phyloP scores from a whole-genome alignment of 2,888 invertebrate genomes.

The Netelia fuscicornis region DNA sequence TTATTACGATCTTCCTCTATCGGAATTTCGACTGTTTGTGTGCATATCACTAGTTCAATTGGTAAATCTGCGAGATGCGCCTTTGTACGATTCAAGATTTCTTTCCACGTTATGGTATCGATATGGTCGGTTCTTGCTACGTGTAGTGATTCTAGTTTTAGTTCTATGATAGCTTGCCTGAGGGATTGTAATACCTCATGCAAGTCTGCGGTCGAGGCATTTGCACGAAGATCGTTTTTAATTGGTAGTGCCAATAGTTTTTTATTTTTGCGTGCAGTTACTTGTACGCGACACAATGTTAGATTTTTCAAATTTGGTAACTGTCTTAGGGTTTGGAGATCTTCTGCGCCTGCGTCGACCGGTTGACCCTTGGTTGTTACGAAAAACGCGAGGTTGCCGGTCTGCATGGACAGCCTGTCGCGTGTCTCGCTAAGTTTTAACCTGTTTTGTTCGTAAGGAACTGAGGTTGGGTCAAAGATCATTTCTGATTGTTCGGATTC shows the following conservation, averaged over 20 bases:
- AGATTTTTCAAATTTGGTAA: neutral
- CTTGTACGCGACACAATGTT: neutral
- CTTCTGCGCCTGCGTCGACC: slow-evolving; percentile 10
- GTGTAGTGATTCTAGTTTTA: neutral
- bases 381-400: slow-evolving; percentile 13
- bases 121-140: slow-evolving; percentile 22
- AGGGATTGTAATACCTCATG: neutral
- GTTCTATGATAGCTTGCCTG: neutral
- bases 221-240: neutral
- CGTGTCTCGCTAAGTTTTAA: neutral
- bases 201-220: neutral
- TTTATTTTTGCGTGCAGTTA: neutral
- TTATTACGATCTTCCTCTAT: neutral
- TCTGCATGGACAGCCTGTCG: slow-evolving; percentile 33
- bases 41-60: neutral
- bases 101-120: slow-evolving; percentile 8
- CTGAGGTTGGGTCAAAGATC: too few relatives aligned
- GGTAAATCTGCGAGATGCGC: neutral
- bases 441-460: too few relatives aligned
- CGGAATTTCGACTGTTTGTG: neutral
- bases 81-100: neutral
- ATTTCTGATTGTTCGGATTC: too few relatives aligned
- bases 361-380: neutral
- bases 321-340: neutral
- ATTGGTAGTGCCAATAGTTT: neutral